Evolutionary conservation across 2,888 invertebrate species (phyloP), one percentile per base, ranked within the genome.

Genomic region (Xanthostigma xanthostigma): DNA sequence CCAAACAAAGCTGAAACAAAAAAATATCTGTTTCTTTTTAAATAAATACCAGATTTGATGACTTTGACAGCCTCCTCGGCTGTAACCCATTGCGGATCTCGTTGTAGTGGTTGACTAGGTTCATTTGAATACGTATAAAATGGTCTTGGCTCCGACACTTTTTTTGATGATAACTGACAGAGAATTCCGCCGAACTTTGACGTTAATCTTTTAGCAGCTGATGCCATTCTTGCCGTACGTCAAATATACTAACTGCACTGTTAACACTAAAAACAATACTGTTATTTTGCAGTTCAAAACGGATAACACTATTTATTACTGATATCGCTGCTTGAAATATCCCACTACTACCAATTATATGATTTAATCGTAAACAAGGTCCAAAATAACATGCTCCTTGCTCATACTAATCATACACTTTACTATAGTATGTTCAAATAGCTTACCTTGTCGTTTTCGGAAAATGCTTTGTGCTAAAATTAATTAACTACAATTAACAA

Each of bases 101-200:
- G 75, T 35, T 80, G 75, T 56, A 85, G 68, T 11, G 89, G 87
- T 68, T 89, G 87, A 38, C 88, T 77, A 41, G 90, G 78, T 64
- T 90, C 89, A 53, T 80, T 80, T 17, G 81, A 78, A 61, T 90
- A 88, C 0, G 88, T 81, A 63, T 81, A 87, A 67, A 78, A 89
- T 49, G 64, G 76, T 59, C 78, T 75, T 48, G 72, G 68, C 50
- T 62, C 52, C 14, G 60, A 55, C 17, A 11, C 33, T 46, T 49
- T 48, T 9, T 42, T 51, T 17, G 52, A 50, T 17, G 45, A 51
- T 44, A 62, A 55, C 34, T 61, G 59, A 35, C 57, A 56, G 49
- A 62, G 54, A 49, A 59, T 55, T 44, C 57, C 57, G 49, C 59
- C 56, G 11, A 64, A 54, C 55, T 60, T 62, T 41, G 54, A 46